Evolutionary conservation across 2,888 invertebrate species (phyloP).

Genomic region (Rhorus exstirpatorius): DNA sequence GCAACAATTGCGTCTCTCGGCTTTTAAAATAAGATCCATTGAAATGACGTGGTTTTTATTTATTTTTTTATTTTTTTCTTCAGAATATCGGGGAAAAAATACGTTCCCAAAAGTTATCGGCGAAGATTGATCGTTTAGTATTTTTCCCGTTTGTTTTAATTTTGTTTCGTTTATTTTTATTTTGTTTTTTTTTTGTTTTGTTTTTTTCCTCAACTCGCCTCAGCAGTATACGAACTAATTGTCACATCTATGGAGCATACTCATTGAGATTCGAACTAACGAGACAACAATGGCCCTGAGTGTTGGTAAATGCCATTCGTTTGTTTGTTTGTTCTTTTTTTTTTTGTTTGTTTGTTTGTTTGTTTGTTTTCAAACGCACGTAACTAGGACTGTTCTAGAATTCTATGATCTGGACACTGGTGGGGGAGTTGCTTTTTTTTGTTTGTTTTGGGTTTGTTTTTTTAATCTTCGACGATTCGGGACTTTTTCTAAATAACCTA

Average conservation of each 20-base stretch:
- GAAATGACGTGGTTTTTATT: constrained; percentile 16
- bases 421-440: constrained; percentile 6
- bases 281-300: constrained; percentile 49
- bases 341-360: constrained; percentile 8
- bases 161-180: no score
- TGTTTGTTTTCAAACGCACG: constrained; percentile 14
- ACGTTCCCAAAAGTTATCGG: neutral
- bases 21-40: constrained; percentile 38
- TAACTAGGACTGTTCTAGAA: constrained; percentile 36
- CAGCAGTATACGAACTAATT: constrained; percentile 16
- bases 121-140: constrained; percentile 1
- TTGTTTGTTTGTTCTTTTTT: neutral
- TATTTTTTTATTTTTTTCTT: constrained; percentile 3
- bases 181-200: neutral
- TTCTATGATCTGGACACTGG: constrained; percentile 49
- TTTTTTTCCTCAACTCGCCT: neutral
- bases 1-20: constrained; percentile 37
- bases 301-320: constrained; percentile 17
- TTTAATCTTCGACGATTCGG: constrained; percentile 32
- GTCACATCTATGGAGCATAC: constrained; percentile 42
- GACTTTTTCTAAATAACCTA: constrained; percentile 60
- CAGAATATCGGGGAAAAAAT: neutral
- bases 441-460: constrained; percentile 2
- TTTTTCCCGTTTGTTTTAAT: neutral
- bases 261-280: constrained; percentile 60